Evolutionary conservation across 2,113 vertebrate genomes (phyloP).

Genomic region (Anolis sagrei): DNA sequence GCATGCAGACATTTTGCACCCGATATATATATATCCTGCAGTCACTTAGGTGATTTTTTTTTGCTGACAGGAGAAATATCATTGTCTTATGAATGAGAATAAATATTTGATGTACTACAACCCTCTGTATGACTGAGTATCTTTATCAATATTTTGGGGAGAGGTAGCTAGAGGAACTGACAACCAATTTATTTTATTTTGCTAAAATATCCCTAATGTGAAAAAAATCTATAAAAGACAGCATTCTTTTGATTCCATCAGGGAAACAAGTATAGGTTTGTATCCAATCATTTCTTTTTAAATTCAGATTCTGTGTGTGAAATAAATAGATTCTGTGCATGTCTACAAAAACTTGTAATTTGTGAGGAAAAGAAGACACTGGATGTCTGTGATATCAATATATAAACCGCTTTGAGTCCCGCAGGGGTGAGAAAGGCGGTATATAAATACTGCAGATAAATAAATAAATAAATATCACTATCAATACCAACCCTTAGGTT

Average conservation of each 20-base stretch:
- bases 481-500: too few relatives aligned
- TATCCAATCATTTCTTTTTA: background rate
- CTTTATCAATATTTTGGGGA: background rate
- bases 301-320: background rate
- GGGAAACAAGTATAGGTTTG: background rate
- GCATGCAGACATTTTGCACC: slow-evolving; percentile 61
- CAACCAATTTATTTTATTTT: too few relatives aligned
- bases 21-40: slow-evolving; percentile 32
- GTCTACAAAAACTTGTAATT: background rate
- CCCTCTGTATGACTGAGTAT: background rate
- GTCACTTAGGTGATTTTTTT: slow-evolving; percentile 57
- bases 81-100: slow-evolving; percentile 69
- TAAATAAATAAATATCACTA: too few relatives aligned
- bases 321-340: background rate
- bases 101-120: slow-evolving; percentile 70
- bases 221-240: background rate
- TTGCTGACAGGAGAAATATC: slow-evolving; percentile 41
- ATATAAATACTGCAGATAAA: too few relatives aligned
- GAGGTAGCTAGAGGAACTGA: background rate
- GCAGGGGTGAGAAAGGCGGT: too few relatives aligned
- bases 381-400: too few relatives aligned
- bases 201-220: background rate
- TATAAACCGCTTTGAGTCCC: too few relatives aligned
- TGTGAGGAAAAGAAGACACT: background rate
- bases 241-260: background rate